Conservation (phyloP, 2,888 invertebrate species). For the Laspeyria flexula region DNA sequence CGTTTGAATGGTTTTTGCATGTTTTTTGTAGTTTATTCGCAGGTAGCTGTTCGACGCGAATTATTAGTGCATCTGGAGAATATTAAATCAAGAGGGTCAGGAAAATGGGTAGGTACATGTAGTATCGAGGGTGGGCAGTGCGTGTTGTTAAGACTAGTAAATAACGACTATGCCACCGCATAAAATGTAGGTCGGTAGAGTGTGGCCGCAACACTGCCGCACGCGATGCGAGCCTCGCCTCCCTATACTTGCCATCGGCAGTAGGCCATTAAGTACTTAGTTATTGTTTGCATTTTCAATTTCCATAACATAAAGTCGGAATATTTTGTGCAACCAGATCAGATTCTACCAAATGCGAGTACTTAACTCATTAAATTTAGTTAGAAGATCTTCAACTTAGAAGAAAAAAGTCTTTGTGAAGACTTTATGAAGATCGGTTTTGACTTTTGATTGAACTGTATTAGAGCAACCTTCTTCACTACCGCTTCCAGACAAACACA, state of each 20-base stretch:
- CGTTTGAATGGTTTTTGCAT: slow-evolving; percentile 68
- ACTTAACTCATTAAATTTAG: not conserved
- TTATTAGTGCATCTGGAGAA: slow-evolving; percentile 59
- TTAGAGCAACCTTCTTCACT: no score
- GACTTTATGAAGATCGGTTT: no score
- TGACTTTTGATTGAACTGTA: not conserved
- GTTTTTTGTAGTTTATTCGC: slow-evolving; percentile 78
- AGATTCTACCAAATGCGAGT: not conserved
- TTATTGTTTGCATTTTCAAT: slow-evolving; percentile 55
- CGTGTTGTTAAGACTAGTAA: slow-evolving; percentile 68
- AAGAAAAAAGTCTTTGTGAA: no score
- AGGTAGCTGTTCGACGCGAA: slow-evolving; percentile 68
- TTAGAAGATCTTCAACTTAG: not conserved
- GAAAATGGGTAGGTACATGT: slow-evolving; percentile 51
- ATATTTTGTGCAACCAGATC: not conserved
- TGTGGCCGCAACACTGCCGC: slow-evolving; percentile 66
- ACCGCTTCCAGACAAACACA: no score
- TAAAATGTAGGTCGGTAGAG: slow-evolving; percentile 85
- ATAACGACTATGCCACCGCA: slow-evolving; percentile 76
- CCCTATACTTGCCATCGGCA: slow-evolving; percentile 48
- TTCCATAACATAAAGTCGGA: slow-evolving; percentile 56
- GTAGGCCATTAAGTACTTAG: slow-evolving; percentile 47
- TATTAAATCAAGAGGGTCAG: slow-evolving; percentile 23
- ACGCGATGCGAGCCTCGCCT: slow-evolving; percentile 70
- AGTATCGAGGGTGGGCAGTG: slow-evolving; percentile 63